phyloP scores from a whole-genome alignment of 2,888 invertebrate genomes.

The Caenorhabditis panamensis region DNA sequence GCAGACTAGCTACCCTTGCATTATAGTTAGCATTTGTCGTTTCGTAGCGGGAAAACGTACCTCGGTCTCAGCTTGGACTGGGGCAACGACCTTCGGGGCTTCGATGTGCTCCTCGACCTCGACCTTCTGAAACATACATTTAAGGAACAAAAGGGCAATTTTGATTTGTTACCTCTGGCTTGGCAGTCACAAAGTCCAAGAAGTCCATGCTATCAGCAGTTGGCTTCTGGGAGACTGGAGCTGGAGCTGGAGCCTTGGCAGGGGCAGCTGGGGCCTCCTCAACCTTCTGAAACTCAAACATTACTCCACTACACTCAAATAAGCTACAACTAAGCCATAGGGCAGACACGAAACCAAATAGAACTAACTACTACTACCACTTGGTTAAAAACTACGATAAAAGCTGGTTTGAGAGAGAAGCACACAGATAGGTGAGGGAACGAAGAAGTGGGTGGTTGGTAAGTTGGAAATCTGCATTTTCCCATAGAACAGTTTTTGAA shows the following conservation, averaged over 20 bases:
- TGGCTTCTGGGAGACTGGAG: constrained; percentile 39
- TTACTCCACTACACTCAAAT: not conserved
- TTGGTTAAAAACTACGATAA: constrained; percentile 15
- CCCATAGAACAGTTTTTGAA: constrained; percentile 5
- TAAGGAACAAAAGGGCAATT: no score
- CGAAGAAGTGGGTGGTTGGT: constrained; percentile 46
- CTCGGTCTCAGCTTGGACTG: constrained; percentile 41
- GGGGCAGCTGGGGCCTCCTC: constrained; percentile 32
- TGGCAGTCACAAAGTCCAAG: constrained; percentile 61
- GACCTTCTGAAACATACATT: constrained; percentile 27
- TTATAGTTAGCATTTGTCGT: not conserved
- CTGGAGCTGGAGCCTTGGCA: constrained; percentile 33
- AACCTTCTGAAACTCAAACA: constrained; percentile 21
- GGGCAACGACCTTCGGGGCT: constrained; percentile 39
- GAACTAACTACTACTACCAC: constrained; percentile 1
- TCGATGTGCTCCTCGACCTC: constrained; percentile 43
- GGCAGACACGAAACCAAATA: constrained; percentile 33
- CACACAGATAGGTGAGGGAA: constrained; percentile 50
- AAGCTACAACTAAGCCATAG: constrained; percentile 25
- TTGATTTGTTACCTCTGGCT: constrained; percentile 4
- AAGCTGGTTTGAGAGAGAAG: constrained; percentile 5
- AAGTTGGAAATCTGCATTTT: constrained; percentile 2
- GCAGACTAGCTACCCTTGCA: constrained; percentile 50
- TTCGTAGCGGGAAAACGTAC: no score
- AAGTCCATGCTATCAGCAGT: constrained; percentile 64